phyloP scores from a whole-genome alignment of 2,888 invertebrate species.

The Syrphus vitripennis region DNA sequence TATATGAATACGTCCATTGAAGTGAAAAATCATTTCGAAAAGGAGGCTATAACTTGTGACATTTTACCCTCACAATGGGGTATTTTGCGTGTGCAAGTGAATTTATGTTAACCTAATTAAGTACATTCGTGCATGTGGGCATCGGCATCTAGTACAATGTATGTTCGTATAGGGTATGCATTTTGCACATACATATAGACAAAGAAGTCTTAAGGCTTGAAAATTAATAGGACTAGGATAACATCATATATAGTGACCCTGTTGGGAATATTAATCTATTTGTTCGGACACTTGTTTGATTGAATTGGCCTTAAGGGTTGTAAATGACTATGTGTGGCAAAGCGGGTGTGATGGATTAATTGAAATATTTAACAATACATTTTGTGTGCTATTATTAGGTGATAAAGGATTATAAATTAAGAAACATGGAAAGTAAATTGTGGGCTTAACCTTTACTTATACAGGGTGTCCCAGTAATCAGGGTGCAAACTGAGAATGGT shows the following conservation, averaged over 20 bases:
- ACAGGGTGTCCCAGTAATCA: no score
- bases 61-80: not conserved
- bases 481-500: no score
- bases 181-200: not conserved
- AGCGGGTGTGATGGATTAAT: conserved; percentile 38
- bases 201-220: not conserved
- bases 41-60: conserved; percentile 12
- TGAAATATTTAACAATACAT: not conserved
- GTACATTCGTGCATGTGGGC: conserved; percentile 21
- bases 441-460: not conserved
- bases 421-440: not conserved
- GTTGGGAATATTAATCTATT: conserved; percentile 54
- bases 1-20: not conserved
- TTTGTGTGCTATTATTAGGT: not conserved
- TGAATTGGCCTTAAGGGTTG: conserved; percentile 22
- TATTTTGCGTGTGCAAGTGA: conserved; percentile 47
- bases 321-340: not conserved
- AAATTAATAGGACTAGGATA: not conserved
- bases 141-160: not conserved
- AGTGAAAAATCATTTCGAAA: not conserved
- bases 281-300: conserved; percentile 43
- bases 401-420: not conserved
- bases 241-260: not conserved
- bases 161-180: not conserved
- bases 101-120: conserved; percentile 63